Percentiles rank a stretch among this genome's conserved stretches.
Conservation (phyloP, 2,888 invertebrate genomes). For the Drosophila flavopinicola region DNA sequence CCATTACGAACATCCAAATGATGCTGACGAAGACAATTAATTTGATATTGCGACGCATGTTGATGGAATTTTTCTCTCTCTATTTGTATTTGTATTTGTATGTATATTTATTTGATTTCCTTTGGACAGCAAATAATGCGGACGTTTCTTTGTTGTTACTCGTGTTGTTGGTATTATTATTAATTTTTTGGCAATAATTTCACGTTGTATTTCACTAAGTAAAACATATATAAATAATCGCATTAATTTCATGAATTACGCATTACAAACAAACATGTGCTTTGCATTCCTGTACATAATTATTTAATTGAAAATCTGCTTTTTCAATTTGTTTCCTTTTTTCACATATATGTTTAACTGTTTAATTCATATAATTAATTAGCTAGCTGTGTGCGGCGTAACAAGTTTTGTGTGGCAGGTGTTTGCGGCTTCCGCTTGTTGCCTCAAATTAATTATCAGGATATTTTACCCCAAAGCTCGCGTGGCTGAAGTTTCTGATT, state of each 20-base stretch:
- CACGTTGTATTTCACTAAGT: constrained; percentile 42
- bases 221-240: constrained; percentile 19
- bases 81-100: constrained; percentile 7
- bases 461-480: background rate
- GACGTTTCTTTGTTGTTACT: constrained; percentile 29
- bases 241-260: constrained; percentile 27
- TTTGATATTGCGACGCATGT: constrained; percentile 84
- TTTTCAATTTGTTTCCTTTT: constrained; percentile 12
- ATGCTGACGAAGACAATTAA: constrained; percentile 83
- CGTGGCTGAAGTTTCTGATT: background rate
- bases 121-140: constrained; percentile 43
- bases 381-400: constrained; percentile 6
- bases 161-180: constrained; percentile 9
- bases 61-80: constrained; percentile 43
- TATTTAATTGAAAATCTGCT: constrained; percentile 45
- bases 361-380: constrained; percentile 42
- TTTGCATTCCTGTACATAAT: constrained; percentile 13
- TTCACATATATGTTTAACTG: constrained; percentile 15
- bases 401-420: constrained; percentile 7
- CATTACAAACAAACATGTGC: constrained; percentile 11
- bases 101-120: constrained; percentile 20
- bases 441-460: constrained; percentile 7
- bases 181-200: constrained; percentile 50
- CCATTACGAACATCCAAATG: constrained; percentile 85
- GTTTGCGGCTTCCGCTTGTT: constrained; percentile 22